Base-by-base conservation (phyloP, 2,113 vertebrate genomes). In the Hyaena hyaena region DNA sequence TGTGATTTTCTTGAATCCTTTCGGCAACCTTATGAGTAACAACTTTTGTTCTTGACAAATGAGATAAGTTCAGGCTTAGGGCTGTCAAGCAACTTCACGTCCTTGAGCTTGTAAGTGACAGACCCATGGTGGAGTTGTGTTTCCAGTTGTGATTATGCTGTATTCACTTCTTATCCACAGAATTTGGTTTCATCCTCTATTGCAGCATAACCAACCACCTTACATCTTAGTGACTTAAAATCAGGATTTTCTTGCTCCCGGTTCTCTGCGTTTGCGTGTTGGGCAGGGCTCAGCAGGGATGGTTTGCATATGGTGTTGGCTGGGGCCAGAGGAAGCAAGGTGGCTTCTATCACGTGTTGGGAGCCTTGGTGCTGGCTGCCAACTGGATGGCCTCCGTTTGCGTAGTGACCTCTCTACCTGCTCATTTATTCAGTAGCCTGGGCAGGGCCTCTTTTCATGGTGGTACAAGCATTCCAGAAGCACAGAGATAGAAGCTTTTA, bases 51-150 rank as follows among this genome's bases (percentile, higher is more conserved):
- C 58, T 1, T 90, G n/a, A 50, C 12, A 48, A 63, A 11, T 61
- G 80, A 71, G 17, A 33, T 71, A 31, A 83, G 48, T 55, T n/a
- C 31, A 77, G 74, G 1, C 73, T 84, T 65, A 85, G 68, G 35
- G 35, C 82, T 55, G 26, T 43, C 19, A 14, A 35, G 66, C 11
- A 31, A 8, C 24, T 83, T 86, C 14, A 24, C 26, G 4, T 71
- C n/a, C 4, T 35, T 0, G 4, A 69, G 55, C 69, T 80, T 85
- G 0, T 11, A 24, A 50, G 35, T 19, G 10, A 55, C 9, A 0
- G 14, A 53, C 7, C 81, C 0, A 0, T 1, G 1, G 65, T 48
- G 0, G 33, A 55, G 1, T 0, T 10, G 9, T 23, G 6, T 96
- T 92, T 61, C 73, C 8, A 82, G 6, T 43, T 45, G 80, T 48